phyloP scores from a whole-genome alignment of 2,113 vertebrate species.

The Tetrao urogallus region DNA sequence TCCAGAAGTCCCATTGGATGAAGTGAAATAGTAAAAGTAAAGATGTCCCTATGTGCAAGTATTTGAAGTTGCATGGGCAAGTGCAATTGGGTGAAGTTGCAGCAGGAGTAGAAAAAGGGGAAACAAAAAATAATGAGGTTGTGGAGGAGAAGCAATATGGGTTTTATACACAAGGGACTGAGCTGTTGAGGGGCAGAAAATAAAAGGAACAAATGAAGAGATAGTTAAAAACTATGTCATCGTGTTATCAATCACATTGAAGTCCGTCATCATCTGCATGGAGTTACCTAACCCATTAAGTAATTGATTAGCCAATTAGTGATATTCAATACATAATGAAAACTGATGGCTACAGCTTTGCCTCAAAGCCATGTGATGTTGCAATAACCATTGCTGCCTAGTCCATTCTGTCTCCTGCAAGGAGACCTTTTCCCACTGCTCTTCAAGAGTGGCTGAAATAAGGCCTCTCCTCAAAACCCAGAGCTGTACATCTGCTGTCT shows the following conservation, averaged over 20 bases:
- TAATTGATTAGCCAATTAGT: neutral
- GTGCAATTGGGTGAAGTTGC: neutral
- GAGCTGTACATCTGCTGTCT: neutral
- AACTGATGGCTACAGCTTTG: neutral
- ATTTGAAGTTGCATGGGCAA: rapidly evolving
- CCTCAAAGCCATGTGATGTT: neutral
- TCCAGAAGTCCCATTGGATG: neutral
- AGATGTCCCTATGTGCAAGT: neutral
- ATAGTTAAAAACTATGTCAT: neutral
- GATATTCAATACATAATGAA: neutral
- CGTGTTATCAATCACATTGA: neutral
- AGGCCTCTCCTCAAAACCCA: neutral
- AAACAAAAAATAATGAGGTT: rapidly evolving
- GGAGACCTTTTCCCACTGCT: neutral
- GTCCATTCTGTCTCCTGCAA: neutral
- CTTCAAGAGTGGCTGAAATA: neutral
- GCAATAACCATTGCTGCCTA: neutral
- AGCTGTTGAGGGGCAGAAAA: neutral
- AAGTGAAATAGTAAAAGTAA: neutral
- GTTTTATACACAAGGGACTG: neutral
- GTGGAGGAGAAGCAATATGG: neutral
- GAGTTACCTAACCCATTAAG: neutral
- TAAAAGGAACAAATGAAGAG: neutral
- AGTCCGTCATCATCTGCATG: neutral
- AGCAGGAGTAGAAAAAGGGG: neutral